Evolutionary conservation across 2,888 invertebrate species (phyloP), one percentile per base, ranked within the genome.

Genomic region (Agrilus mali): DNA sequence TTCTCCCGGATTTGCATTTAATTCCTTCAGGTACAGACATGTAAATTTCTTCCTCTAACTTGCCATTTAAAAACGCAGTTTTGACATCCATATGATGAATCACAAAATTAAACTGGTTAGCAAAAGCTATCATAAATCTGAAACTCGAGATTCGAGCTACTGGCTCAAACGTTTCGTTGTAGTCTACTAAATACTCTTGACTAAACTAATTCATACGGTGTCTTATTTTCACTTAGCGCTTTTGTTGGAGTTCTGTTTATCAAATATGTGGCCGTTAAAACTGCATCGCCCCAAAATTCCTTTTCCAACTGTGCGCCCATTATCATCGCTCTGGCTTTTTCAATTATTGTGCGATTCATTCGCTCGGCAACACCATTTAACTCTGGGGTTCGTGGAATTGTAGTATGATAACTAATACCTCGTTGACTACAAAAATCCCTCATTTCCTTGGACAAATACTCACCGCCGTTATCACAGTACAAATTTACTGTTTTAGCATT

Each of bases 201-300:
- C 44, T 47, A 42, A 50, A 52, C 4, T 50, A 59, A 44, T 47
- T 60, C 61, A 50, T 50, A 63, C 50, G 63, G 63, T 37, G 16
- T 37, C 14, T 32, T 8, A n/a, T 32, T 20, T 32, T 41, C 6
- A 39, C 49, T 53, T n/a, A 59, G 41, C 31, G 55, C 56, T 53
- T 50, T 54, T 41, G 54, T 60, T 17, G 59, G 60, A 6, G 20
- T 20, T 20, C 20, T 20, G 20, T 20, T 20, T 20, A 20, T 20
- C 20, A 20, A 20, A 20, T 20, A 20, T 20, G 20, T 20, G 20
- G 20, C 20, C 20, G 20, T 6, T 20, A 20, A 20, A 20, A 20
- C 38, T 35, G 47, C 43, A 22, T 44, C 41, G 8, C 39, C 44
- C 47, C 47, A 47, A 17, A 45, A 45, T 7, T 10, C 3, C 36